Percentiles rank a stretch among this genome's conserved stretches.
Conservation (phyloP, 2,888 invertebrate genomes). For the Laothoe populi region DNA sequence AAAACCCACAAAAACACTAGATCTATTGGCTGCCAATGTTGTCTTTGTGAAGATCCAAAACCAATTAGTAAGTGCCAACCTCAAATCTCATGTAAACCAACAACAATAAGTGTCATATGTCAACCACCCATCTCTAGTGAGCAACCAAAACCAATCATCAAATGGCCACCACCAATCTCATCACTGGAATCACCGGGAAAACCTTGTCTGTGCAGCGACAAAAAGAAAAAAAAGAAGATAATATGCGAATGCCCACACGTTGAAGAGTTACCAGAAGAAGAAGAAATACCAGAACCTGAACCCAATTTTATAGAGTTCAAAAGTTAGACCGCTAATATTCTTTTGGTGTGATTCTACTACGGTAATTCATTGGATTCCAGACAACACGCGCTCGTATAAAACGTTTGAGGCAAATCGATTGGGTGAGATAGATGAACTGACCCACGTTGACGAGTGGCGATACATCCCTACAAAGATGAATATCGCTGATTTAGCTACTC, state of each 20-base stretch:
- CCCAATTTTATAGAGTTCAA: too few relatives aligned
- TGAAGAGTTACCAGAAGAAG: slow-evolving; percentile 27
- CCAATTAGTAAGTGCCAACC: background rate
- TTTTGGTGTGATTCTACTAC: slow-evolving; percentile 41
- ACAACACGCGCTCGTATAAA: slow-evolving; percentile 36
- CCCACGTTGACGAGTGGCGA: slow-evolving; percentile 38
- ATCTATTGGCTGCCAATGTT: slow-evolving; percentile 31
- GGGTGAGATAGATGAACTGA: slow-evolving; percentile 40
- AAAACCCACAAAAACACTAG: background rate
- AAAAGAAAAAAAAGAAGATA: slow-evolving; percentile 37
- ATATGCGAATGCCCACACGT: slow-evolving; percentile 45
- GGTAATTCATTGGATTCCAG: slow-evolving; percentile 38
- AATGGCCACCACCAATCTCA: background rate
- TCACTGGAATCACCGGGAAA: background rate
- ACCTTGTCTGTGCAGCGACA: slow-evolving; percentile 29
- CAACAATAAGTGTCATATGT: background rate
- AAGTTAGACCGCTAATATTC: too few relatives aligned
- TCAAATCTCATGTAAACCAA: background rate
- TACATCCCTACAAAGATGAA: slow-evolving; percentile 43
- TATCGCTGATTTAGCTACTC: slow-evolving; percentile 36
- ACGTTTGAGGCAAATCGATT: slow-evolving; percentile 37
- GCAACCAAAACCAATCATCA: background rate
- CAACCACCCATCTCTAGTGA: slow-evolving; percentile 25
- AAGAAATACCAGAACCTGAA: slow-evolving; percentile 30
- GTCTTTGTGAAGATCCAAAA: slow-evolving; percentile 31